Conservation (phyloP, 1,140 invertebrate species). For the Agraylea sexmaculata region DNA sequence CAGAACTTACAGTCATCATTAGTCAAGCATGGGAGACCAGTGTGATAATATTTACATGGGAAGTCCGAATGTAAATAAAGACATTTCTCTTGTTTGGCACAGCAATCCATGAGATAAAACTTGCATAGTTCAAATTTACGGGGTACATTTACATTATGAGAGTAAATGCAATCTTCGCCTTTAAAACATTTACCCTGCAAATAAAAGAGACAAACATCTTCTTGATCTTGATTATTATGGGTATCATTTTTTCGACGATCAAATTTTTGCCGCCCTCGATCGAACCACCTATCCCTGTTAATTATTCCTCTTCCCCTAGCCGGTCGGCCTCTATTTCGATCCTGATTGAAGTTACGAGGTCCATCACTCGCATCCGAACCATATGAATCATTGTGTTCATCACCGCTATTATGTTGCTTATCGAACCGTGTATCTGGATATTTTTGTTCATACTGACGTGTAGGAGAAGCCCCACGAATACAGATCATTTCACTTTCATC, state of each 20-base stretch:
- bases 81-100: constrained; percentile 91
- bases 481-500: constrained; percentile 71
- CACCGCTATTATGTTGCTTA: constrained; percentile 23
- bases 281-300: constrained; percentile 6
- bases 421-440: constrained; percentile 14
- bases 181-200: constrained; percentile 82
- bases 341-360: constrained; percentile 27
- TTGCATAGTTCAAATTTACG: constrained; percentile 92
- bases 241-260: constrained; percentile 29
- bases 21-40: constrained; percentile 75
- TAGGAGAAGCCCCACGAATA: constrained; percentile 57
- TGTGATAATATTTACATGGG: constrained; percentile 95
- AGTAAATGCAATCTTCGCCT: constrained; percentile 62
- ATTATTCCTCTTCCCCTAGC: constrained; percentile 1
- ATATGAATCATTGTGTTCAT: constrained; percentile 39
- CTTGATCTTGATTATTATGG: constrained; percentile 47
- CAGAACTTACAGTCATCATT: constrained; percentile 84
- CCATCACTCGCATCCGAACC: constrained; percentile 42
- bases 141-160: constrained; percentile 70
- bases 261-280: constrained; percentile 14
- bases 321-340: constrained; percentile 26
- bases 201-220: constrained; percentile 64
- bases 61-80: constrained; percentile 95
- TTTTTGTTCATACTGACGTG: constrained; percentile 26
- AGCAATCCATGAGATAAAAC: constrained; percentile 92